Base-by-base conservation (phyloP, 2,797 vertebrate genomes). In the Sebastes taczanowskii region DNA sequence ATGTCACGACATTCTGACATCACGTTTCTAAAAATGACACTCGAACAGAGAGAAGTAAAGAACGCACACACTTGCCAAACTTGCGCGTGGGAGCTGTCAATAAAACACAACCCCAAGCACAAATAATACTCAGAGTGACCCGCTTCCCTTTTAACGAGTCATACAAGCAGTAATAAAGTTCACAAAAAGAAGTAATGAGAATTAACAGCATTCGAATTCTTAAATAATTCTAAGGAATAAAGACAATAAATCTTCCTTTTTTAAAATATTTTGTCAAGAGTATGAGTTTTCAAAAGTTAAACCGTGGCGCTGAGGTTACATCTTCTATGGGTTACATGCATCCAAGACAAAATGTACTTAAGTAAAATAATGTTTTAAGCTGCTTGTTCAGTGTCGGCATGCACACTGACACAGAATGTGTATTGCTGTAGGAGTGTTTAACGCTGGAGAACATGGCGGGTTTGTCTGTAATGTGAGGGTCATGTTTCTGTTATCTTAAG, bases 1-100 rank as follows among this genome's bases (percentile, higher is more conserved):
- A 80, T 87, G 87, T 92, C 78, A 88, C 3, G 11, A 83, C 85
- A 83, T 27, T 63, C 78, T 86, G 65, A 76, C 75, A 58, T 77
- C 22, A 38, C 23, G 1, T 55, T 74, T 79, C 69, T 67, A 73
- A 88, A 86, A 79, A 25, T 74, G 11, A 77, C 35, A 7, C 3
- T 1, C 22, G 4, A 62, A 67, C 14, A 82, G 7, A 65, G 23
- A 59, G 69, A 86, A 81, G 74, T 58, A 61, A 34, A 74, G 22
- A 65, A 66, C 11, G 18, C 46, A 14, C 11, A 69, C 52, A 66
- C 32, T 34, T 11, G 2, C 30, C 18, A 66, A 59, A 55, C 42
- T 16, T 77, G 14, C 66, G 66, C 42, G 46, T 2, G 0, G 9
- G 32, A 13, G n/a, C 13, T 22, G 32, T 35, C 11, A 35, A 35